A percentile compares a stretch with the other conserved stretches of the same genome.
phyloP scores from a whole-genome alignment of 2,888 invertebrate genomes.

The Argyresthia goedartella region DNA sequence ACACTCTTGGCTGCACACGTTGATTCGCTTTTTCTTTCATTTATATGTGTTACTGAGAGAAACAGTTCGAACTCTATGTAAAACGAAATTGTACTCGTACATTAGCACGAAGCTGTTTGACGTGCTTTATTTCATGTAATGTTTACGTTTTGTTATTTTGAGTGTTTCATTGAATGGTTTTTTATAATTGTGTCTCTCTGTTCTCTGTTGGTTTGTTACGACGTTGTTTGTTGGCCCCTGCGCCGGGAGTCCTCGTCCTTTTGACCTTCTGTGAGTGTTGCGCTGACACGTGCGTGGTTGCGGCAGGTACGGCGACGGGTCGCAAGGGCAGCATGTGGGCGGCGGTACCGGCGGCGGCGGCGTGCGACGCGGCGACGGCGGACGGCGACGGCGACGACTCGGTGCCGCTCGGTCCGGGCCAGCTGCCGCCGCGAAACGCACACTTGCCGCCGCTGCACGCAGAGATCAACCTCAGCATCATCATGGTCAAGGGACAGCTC shows the following conservation, averaged over 20 bases:
- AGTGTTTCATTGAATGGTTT: conserved; percentile 64
- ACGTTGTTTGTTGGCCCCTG: conserved; percentile 16
- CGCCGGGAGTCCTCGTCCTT: background rate
- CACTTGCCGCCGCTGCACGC: conserved; percentile 79
- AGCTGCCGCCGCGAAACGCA: conserved; percentile 83
- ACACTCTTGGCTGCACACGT: conserved; percentile 69
- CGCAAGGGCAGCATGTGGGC: conserved; percentile 71
- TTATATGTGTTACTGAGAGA: conserved; percentile 60
- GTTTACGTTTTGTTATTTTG: conserved; percentile 52
- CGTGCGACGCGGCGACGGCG: conserved; percentile 41
- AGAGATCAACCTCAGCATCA: conserved; percentile 88
- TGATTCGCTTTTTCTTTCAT: conserved; percentile 64
- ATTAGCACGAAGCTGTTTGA: conserved; percentile 68
- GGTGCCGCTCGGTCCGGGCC: conserved; percentile 82
- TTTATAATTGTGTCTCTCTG: no score
- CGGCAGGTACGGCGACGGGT: conserved; percentile 65
- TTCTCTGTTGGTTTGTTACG: conserved; percentile 30
- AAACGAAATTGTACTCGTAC: conserved; percentile 53
- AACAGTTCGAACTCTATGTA: conserved; percentile 49
- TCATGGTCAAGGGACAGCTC: conserved; percentile 91
- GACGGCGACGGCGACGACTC: conserved; percentile 44
- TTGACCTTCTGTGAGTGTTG: conserved; percentile 8
- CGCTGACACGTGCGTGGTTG: conserved; percentile 26
- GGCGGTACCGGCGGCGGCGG: conserved; percentile 57
- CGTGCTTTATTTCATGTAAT: conserved; percentile 66